Evolutionary conservation across 2,113 vertebrate genomes (phyloP), one percentile per base, ranked within the genome.

Genomic region (Sebastes fasciatus): DNA sequence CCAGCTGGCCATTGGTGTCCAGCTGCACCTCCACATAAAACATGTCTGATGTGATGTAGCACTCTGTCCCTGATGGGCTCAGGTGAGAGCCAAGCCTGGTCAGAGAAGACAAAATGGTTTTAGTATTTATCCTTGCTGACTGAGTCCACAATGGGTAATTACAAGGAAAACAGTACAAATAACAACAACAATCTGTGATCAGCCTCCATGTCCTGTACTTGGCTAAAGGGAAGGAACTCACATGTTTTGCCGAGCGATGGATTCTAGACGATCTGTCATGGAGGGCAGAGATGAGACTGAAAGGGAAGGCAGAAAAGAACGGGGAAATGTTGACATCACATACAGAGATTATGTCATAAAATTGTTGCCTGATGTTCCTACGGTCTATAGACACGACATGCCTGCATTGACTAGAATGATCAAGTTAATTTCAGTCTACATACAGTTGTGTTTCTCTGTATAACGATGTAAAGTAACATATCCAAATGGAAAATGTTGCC

Each of bases 11-110:
- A 42, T 90, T 82, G 42, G 95, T 92, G 92, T 99, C 98, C 88
- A 99, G 91, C 94, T 99, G 98, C 67, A 99, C 98, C 84, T 99
- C 98, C 89, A 99, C 97, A n/a, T 99, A 99, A 90, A 99, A 99
- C 97, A 99, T 97, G 93, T 99, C 98, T 0, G 97, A 98, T 49
- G 97, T 99, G 95, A 99, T 99, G 96, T 99, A 99, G 82, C 98
- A 99, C 92, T 99, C 98, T 9, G 98, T 99, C 86, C 97, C 97
- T 13, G 97, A 97, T 5, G 97, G 96, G 54, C 98, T 99, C 88
- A 99, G 96, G 91, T 99, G 98, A 80, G 98, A 99, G 9, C 97
- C 96, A 52, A 99, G 95, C 95, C 98, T 99, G 68, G 0, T 19
- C 2, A 87, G 40, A 76, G 8, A 66, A 74, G 13, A 69, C 3